Evolutionary conservation across 1,140 invertebrate genomes (phyloP).

Genomic region (Oscheius sp.): DNA sequence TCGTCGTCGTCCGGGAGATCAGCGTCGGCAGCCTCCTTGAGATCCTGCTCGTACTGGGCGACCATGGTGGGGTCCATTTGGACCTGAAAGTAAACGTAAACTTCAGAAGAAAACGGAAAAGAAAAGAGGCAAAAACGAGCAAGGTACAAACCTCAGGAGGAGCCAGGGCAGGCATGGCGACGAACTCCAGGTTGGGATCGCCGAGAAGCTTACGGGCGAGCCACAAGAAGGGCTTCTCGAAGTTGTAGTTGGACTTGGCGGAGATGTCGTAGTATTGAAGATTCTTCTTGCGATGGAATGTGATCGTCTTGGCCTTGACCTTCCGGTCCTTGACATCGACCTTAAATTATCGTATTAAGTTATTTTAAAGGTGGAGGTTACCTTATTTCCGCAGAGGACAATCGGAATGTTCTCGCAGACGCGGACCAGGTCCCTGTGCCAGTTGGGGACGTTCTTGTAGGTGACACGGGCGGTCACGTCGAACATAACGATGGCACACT

Average conservation of each 20-base stretch:
- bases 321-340: constrained; percentile 99
- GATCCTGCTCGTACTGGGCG: constrained; percentile 92
- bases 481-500: constrained; percentile 99
- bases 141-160: constrained; percentile 78
- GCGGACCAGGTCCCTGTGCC: constrained; percentile 95
- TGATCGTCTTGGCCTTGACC: constrained; percentile 98
- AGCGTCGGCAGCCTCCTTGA: constrained; percentile 68
- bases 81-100: constrained; percentile 62
- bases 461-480: constrained; percentile 98
- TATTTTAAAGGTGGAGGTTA: background rate
- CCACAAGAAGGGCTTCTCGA: constrained; percentile 99
- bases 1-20: constrained; percentile 60
- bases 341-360: background rate
- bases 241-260: constrained; percentile 99
- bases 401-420: constrained; percentile 99
- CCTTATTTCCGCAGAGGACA: constrained; percentile 84
- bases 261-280: constrained; percentile 99
- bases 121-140: background rate
- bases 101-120: background rate
- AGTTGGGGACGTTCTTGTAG: constrained; percentile 99
- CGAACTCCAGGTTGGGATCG: constrained; percentile 97
- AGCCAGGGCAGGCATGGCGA: constrained; percentile 94
- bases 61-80: constrained; percentile 94
- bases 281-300: constrained; percentile 99
- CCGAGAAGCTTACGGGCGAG: constrained; percentile 94